Percentiles rank a stretch among this genome's conserved stretches.
Conservation (phyloP, 2,888 invertebrate species). For the Cataglyphis livida region DNA sequence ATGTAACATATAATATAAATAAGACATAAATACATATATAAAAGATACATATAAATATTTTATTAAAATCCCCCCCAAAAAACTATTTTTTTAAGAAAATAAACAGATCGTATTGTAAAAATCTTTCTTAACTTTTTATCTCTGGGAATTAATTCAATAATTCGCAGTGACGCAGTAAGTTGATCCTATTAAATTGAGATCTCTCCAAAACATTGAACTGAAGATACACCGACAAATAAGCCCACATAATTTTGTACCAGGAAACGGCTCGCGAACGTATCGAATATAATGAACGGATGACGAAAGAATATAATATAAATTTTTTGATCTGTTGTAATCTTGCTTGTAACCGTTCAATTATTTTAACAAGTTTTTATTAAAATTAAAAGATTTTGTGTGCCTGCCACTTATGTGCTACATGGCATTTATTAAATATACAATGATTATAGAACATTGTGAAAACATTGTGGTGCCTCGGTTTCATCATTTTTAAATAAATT, state of each 20-base stretch:
- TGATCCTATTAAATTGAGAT: slow-evolving; percentile 29
- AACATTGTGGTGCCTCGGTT: slow-evolving; percentile 18
- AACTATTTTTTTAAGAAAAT: background rate
- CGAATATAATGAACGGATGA: slow-evolving; percentile 25
- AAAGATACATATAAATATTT: background rate
- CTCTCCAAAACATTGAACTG: background rate
- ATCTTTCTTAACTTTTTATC: slow-evolving; percentile 2
- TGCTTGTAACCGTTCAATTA: slow-evolving; percentile 65
- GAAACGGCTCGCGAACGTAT: background rate
- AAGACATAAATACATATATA: background rate
- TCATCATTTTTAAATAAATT: slow-evolving; percentile 54
- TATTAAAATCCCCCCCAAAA: background rate
- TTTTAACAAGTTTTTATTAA: slow-evolving; percentile 65
- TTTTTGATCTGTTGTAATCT: slow-evolving; percentile 71
- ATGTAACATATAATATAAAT: background rate
- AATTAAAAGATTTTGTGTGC: slow-evolving; percentile 73
- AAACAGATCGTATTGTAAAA: background rate
- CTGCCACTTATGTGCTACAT: background rate
- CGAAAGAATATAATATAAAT: slow-evolving; percentile 72
- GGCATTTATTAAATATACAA: background rate
- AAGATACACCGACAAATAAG: slow-evolving; percentile 8
- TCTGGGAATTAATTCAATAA: background rate
- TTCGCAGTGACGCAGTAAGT: background rate
- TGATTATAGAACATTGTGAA: background rate
- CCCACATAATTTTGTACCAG: slow-evolving; percentile 7